Evolutionary conservation across 2,113 vertebrate species (phyloP).

Genomic region (Rhombomys opimus): DNA sequence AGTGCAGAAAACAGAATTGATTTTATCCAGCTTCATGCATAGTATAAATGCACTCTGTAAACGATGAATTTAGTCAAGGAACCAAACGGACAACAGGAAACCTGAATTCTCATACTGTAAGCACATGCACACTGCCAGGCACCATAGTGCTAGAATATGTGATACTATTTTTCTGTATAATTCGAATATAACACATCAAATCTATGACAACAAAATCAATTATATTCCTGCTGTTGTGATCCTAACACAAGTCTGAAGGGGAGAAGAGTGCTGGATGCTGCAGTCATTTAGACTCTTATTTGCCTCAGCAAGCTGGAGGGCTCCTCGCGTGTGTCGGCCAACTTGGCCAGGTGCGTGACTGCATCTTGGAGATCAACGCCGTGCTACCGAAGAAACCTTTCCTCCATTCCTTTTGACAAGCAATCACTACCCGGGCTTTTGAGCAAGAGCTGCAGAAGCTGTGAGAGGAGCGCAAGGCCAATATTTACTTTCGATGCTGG

Average conservation of each 20-base stretch:
- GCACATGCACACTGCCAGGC: too few species aligned
- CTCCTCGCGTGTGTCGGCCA: conserved; percentile 53
- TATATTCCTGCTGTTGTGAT: not conserved
- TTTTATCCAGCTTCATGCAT: not conserved
- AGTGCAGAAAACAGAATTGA: not conserved
- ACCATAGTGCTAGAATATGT: not conserved
- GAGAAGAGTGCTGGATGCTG: not conserved
- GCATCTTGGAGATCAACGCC: conserved; percentile 61
- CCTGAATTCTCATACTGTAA: not conserved
- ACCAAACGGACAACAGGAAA: not conserved
- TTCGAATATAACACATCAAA: not conserved
- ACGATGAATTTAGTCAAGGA: not conserved
- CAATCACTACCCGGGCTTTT: conserved; percentile 68
- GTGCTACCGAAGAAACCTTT: conserved; percentile 68
- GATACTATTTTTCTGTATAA: not conserved
- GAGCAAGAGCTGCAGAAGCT: conserved; percentile 42
- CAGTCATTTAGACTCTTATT: not conserved
- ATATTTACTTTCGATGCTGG: conserved; percentile 68
- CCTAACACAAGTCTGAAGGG: not conserved
- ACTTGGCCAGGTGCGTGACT: conserved; percentile 37
- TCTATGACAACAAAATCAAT: not conserved
- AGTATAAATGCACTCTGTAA: not conserved
- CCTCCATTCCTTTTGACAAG: conserved; percentile 77
- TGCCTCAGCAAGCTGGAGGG: conserved; percentile 30
- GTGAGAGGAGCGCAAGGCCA: conserved; percentile 35